Conservation (phyloP, 2,113 vertebrate species). For the Amazona vittata region DNA sequence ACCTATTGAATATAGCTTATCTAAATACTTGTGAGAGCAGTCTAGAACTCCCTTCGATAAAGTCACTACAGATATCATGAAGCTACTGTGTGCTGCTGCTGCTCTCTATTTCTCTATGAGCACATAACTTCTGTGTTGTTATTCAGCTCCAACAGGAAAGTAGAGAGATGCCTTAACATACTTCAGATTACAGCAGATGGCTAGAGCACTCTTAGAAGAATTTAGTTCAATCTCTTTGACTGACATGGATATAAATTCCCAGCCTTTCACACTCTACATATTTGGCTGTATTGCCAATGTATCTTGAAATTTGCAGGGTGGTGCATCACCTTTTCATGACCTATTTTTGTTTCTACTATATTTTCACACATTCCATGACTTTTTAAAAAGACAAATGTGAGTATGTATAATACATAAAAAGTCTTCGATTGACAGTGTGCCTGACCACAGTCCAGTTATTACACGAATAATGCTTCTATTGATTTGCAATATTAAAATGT, state of each 20-base stretch:
- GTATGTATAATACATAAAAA: not conserved
- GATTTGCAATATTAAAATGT: not conserved
- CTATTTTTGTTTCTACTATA: not conserved
- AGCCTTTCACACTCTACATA: not conserved
- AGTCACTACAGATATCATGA: not conserved
- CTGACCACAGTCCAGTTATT: not conserved
- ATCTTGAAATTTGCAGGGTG: not conserved
- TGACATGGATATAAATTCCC: not conserved
- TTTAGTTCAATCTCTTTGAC: not conserved
- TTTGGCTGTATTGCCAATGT: not conserved
- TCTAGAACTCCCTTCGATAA: not conserved
- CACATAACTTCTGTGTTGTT: not conserved
- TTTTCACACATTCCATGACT: not conserved
- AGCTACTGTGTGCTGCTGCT: not conserved
- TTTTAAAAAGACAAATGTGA: not conserved
- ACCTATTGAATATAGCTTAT: not conserved
- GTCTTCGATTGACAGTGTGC: not conserved
- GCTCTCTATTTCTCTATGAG: not conserved
- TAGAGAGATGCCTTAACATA: not conserved
- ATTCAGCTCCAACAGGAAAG: not conserved
- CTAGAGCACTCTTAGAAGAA: not conserved
- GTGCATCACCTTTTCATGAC: not conserved
- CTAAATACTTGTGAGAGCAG: not conserved
- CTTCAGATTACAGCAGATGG: not conserved
- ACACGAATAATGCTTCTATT: not conserved